phyloP scores from a whole-genome alignment of 2,797 vertebrate genomes.

The Fringilla coelebs region DNA sequence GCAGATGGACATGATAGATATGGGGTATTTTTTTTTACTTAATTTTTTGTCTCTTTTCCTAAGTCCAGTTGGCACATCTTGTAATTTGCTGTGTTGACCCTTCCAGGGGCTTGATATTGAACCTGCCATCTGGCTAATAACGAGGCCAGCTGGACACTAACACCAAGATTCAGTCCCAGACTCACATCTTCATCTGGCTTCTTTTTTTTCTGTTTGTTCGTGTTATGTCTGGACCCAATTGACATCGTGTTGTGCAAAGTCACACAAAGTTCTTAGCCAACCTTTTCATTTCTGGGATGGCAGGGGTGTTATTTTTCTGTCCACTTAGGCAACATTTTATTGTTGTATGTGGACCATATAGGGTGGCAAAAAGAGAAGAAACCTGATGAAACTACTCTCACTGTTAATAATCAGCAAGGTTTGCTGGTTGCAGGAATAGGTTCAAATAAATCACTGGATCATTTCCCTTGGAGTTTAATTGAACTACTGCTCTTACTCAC shows the following conservation, averaged over 20 bases:
- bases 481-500: background rate
- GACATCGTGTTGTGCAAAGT: background rate
- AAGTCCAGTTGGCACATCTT: slow-evolving; percentile 26
- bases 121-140: slow-evolving; percentile 56
- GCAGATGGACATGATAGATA: slow-evolving; percentile 39
- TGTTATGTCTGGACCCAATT: background rate
- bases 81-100: slow-evolving; percentile 18
- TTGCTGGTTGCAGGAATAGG: background rate
- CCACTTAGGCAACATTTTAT: background rate
- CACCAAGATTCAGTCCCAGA: slow-evolving; percentile 28
- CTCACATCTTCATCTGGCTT: slow-evolving; percentile 34
- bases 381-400: background rate
- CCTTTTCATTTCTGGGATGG: background rate
- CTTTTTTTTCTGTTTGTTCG: slow-evolving; percentile 6
- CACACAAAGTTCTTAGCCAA: background rate
- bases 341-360: background rate
- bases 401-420: background rate
- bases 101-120: slow-evolving; percentile 42
- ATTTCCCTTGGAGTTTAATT: slow-evolving; percentile 19
- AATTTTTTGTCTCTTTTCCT: background rate
- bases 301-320: background rate
- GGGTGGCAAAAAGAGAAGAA: background rate
- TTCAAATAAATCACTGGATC: slow-evolving; percentile 2
- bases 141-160: slow-evolving; percentile 45
- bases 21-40: background rate